Percentiles rank a stretch among this genome's conserved stretches.
These are phyloP conservation scores for Scomber colias DNA, from an alignment of 2,113 vertebrate species.

Conservation along the genomic window DNA sequence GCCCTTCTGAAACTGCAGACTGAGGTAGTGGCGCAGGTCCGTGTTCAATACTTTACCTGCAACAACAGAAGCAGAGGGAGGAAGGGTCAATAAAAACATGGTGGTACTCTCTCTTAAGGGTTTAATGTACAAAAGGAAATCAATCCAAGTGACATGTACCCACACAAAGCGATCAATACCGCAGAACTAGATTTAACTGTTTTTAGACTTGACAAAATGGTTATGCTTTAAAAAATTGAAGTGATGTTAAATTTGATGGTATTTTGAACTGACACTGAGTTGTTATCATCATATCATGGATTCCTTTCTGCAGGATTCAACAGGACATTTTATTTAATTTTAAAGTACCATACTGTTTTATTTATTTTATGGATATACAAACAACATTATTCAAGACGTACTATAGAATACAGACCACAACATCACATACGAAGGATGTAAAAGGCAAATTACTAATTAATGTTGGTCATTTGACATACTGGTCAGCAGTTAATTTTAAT, in stretches of 20 bases:
- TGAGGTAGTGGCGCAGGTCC: constrained; percentile 97
- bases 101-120: background rate
- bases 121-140: constrained; percentile 29
- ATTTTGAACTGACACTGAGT: background rate
- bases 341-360: background rate
- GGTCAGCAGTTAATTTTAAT: background rate
- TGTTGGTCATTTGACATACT: constrained; percentile 6
- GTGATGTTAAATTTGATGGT: no score
- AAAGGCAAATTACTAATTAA: background rate
- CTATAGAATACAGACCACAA: background rate
- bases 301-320: background rate
- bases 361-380: background rate
- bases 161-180: background rate
- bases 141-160: constrained; percentile 33
- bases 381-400: background rate
- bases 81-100: constrained; percentile 52
- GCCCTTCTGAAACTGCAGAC: constrained; percentile 98
- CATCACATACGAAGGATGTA: background rate
- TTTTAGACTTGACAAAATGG: no score
- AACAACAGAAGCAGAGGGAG: constrained; percentile 52
- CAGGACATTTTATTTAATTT: background rate
- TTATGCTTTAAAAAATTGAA: no score
- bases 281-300: background rate
- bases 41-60: constrained; percentile 98
- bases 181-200: no score